Percentiles rank a stretch among this genome's conserved stretches.
Conservation (phyloP, 2,888 invertebrate genomes). For the Lydus trimaculatus region DNA sequence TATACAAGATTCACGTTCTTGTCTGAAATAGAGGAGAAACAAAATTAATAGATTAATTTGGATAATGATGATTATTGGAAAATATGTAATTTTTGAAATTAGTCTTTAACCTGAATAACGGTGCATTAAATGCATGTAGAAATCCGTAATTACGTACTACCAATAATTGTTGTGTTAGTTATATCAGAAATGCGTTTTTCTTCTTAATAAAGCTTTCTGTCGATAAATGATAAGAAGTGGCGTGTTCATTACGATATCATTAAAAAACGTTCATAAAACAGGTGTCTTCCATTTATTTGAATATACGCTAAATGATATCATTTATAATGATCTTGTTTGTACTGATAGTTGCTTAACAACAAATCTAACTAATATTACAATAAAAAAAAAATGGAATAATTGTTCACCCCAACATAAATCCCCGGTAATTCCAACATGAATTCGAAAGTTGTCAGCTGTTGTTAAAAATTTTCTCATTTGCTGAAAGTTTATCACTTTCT, state of each 20-base stretch:
- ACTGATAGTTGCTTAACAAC: too few species aligned
- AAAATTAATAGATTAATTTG: slow-evolving; percentile 10
- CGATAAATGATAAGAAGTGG: not conserved
- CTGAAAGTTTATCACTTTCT: too few species aligned
- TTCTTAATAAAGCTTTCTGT: not conserved
- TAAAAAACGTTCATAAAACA: too few species aligned
- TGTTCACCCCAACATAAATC: too few species aligned
- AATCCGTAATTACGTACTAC: not conserved
- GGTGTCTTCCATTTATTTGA: too few species aligned
- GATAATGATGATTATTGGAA: not conserved
- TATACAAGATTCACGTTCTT: slow-evolving; percentile 54
- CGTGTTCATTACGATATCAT: not conserved
- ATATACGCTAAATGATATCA: too few species aligned
- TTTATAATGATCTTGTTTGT: too few species aligned
- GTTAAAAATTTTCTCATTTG: too few species aligned
- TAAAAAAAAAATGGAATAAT: too few species aligned
- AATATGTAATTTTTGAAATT: not conserved
- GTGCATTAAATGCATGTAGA: not conserved
- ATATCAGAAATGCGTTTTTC: not conserved
- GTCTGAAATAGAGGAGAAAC: slow-evolving; percentile 44
- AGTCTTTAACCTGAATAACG: not conserved
- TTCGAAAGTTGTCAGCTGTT: too few species aligned
- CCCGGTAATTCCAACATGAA: too few species aligned
- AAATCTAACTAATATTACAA: too few species aligned
- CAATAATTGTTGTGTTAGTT: not conserved